Base-by-base conservation (phyloP, 2,797 vertebrate species). In the Silurus lanzhouensis region DNA sequence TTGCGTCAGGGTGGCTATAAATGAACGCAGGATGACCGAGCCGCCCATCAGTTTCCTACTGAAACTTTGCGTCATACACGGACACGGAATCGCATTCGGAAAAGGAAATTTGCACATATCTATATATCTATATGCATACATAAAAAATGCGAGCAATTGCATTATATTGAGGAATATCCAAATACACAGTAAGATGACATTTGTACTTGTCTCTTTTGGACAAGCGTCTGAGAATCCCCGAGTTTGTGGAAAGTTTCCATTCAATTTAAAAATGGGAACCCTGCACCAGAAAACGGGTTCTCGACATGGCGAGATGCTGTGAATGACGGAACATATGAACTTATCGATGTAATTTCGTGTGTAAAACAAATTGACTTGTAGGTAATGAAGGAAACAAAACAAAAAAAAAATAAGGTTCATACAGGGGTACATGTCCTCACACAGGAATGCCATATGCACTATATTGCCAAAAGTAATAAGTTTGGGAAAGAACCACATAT, bases 91-190 rank as follows among this genome's bases (percentile, higher is more conserved):
- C 55, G 19, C n/a, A 19, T 25, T 57, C 17, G 55, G 31, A 38
- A 38, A 38, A 38, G 31, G 31, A 38, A 38, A 38, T 52, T 52
- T 10, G 0, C 48, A 52, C 48, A 52, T 2, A 52, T 10, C 6
- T n/a, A n/a, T 10, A 52, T 1, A 52, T 10, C 6, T 10, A 52
- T 10, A 52, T 7, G 9, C 48, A 52, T 10, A 44, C 57, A 61
- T 77, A 60, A 22, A 77, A 10, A 60, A 3, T 27, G 13, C 76
- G 14, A 61, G 31, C 31, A 4, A 57, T 78, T 78, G 58, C 76
- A 78, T 58, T 31, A 78, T 61, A 78, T 78, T 78, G 76, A 78
- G 58, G 58, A 57, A 78, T n/a, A 22, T 19, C 76, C 31, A 78
- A 78, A 78, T 78, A 78, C 8, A 38, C 38, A 38, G 3, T 38